Conservation (phyloP, 2,113 vertebrate species). For the Crypturellus undulatus region DNA sequence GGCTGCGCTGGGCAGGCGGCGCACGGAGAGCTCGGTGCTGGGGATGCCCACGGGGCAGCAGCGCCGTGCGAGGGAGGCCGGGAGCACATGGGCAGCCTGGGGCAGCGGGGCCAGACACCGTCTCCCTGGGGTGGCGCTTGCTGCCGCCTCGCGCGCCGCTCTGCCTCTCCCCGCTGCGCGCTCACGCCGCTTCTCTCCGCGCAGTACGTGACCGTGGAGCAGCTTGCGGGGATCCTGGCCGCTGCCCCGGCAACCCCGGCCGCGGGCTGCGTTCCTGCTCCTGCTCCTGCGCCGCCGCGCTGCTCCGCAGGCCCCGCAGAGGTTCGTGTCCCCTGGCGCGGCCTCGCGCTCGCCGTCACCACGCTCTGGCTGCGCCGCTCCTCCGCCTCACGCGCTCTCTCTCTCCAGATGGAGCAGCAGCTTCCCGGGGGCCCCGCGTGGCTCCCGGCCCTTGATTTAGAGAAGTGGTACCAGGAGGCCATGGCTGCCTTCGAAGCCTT, state of each 20-base stretch:
- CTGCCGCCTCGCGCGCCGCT: rapidly evolving
- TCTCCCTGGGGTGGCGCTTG: background rate
- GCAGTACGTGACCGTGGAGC: constrained; percentile 91
- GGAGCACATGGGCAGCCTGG: no score
- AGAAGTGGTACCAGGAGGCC: constrained; percentile 80
- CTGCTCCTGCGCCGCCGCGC: constrained; percentile 71
- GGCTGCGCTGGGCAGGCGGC: no score
- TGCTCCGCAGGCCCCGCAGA: constrained; percentile 79
- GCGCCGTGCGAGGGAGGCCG: no score
- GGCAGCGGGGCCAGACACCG: no score
- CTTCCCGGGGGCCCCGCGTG: background rate
- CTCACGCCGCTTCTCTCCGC: constrained; percentile 58
- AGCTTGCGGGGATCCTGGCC: constrained; percentile 87
- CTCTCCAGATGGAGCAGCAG: constrained; percentile 80
- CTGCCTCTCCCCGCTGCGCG: background rate
- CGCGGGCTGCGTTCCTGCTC: constrained; percentile 74
- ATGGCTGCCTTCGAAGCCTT: constrained; percentile 89
- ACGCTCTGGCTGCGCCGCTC: background rate
- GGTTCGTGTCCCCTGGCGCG: constrained; percentile 78
- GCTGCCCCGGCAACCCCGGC: constrained; percentile 61
- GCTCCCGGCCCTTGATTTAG: constrained; percentile 78
- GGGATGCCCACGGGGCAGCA: no score
- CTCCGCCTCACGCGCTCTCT: background rate
- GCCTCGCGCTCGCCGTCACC: no score
- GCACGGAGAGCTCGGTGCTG: no score